These are phyloP conservation scores for Sphaeridia pumilis DNA, from an alignment of 2,888 invertebrate species.

Conservation along the genomic window DNA sequence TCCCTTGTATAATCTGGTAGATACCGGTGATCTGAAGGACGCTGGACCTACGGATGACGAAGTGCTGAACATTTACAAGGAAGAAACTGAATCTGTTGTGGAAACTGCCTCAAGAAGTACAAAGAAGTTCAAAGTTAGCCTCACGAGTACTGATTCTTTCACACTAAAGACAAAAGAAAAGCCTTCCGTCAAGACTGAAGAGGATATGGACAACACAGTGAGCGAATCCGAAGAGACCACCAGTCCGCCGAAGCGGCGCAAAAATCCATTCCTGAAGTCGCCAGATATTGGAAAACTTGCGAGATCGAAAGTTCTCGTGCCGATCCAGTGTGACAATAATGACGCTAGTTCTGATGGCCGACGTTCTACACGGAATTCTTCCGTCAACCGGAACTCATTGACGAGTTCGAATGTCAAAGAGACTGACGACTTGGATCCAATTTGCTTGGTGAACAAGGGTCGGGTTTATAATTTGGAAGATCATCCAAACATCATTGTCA, in stretches of 20 bases:
- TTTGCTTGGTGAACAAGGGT: constrained; percentile 15
- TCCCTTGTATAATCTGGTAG: no score
- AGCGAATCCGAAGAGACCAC: no score
- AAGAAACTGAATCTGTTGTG: no score
- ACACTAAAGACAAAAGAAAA: neutral
- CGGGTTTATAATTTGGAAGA: constrained; percentile 12
- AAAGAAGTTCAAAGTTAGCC: neutral
- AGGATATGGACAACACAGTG: no score
- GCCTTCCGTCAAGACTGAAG: neutral
- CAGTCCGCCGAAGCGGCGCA: neutral
- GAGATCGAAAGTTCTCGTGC: neutral
- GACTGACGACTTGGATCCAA: no score
- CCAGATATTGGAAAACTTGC: constrained; percentile 1
- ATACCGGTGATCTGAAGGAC: no score
- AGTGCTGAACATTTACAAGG: no score
- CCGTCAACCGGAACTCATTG: no score
- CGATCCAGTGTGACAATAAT: no score
- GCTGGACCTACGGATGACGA: no score
- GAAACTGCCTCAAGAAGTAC: neutral
- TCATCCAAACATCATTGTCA: constrained; percentile 9
- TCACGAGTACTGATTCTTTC: neutral
- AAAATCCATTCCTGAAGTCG: constrained; percentile 18
- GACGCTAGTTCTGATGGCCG: neutral
- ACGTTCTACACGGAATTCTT: neutral
- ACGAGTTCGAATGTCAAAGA: no score